These are phyloP conservation scores for Phaedon cochleariae DNA, from an alignment of 2,888 invertebrate genomes.

Conservation along the genomic window DNA sequence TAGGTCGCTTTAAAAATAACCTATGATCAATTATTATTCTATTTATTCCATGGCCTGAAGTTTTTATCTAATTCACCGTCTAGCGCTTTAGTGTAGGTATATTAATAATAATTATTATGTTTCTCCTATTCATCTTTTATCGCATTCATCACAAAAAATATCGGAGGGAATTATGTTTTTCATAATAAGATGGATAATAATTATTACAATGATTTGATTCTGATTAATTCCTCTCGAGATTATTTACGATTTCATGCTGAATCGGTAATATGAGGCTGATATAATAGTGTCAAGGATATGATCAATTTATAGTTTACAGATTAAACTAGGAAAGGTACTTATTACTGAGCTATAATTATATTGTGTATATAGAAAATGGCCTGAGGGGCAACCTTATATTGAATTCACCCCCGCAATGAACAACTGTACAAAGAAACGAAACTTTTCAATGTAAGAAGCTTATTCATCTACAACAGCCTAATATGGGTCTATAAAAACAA, in stretches of 20 bases:
- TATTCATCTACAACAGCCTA: too few species aligned
- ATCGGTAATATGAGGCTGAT: not conserved
- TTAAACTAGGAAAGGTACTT: not conserved
- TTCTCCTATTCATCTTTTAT: too few species aligned
- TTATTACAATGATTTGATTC: conserved; percentile 4
- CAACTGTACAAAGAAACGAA: too few species aligned
- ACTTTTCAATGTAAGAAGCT: too few species aligned
- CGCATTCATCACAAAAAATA: too few species aligned
- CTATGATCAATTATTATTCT: conserved; percentile 10
- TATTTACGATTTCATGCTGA: not conserved
- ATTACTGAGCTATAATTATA: not conserved
- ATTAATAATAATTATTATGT: not conserved
- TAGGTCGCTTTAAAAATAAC: conserved; percentile 15
- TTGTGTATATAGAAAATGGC: not conserved
- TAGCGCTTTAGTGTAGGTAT: too few species aligned
- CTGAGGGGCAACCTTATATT: not conserved
- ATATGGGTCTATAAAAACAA: too few species aligned
- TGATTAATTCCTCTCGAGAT: not conserved
- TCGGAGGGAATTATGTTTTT: too few species aligned
- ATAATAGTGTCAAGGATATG: conserved; percentile 11
- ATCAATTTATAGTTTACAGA: not conserved
- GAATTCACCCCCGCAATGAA: too few species aligned
- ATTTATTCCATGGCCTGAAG: not conserved
- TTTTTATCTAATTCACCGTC: not conserved
- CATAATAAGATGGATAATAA: not conserved